A percentile compares a stretch with the other conserved stretches of the same genome.
phyloP scores from a whole-genome alignment of 1,140 invertebrate species.

The Telenomus remus region DNA sequence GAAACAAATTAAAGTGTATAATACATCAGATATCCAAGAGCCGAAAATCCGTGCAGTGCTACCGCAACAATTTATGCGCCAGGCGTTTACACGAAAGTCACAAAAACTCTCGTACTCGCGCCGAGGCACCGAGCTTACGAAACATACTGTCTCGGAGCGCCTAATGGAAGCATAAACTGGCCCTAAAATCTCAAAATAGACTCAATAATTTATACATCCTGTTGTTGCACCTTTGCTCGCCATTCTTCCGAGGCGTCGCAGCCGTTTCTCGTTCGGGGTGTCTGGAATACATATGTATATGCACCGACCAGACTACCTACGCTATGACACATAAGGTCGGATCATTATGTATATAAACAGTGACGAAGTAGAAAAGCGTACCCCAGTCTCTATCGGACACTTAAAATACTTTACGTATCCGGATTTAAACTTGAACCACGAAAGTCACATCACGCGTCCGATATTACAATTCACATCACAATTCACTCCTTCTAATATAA shows the following conservation, averaged over 20 bases:
- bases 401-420: slow-evolving; percentile 46
- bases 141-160: slow-evolving; percentile 42
- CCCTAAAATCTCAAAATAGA: slow-evolving; percentile 65
- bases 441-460: not conserved
- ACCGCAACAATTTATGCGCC: slow-evolving; percentile 54
- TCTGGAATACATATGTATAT: slow-evolving; percentile 54
- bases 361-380: slow-evolving; percentile 40
- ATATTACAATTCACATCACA: slow-evolving; percentile 6
- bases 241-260: slow-evolving; percentile 49
- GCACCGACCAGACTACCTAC: slow-evolving; percentile 40
- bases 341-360: slow-evolving; percentile 52
- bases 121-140: slow-evolving; percentile 31
- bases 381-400: slow-evolving; percentile 36
- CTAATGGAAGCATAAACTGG: slow-evolving; percentile 62
- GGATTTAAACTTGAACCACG: slow-evolving; percentile 29
- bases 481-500: slow-evolving; percentile 1
- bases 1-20: too few species aligned
- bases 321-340: slow-evolving; percentile 49
- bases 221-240: slow-evolving; percentile 61
- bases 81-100: slow-evolving; percentile 45
- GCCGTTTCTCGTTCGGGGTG: slow-evolving; percentile 45
- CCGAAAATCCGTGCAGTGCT: slow-evolving; percentile 29
- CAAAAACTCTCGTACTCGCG: slow-evolving; percentile 43
- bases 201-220: slow-evolving; percentile 68
- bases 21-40: slow-evolving; percentile 2